Conservation (phyloP, 2,797 vertebrate genomes). For the Thunnus albacares region DNA sequence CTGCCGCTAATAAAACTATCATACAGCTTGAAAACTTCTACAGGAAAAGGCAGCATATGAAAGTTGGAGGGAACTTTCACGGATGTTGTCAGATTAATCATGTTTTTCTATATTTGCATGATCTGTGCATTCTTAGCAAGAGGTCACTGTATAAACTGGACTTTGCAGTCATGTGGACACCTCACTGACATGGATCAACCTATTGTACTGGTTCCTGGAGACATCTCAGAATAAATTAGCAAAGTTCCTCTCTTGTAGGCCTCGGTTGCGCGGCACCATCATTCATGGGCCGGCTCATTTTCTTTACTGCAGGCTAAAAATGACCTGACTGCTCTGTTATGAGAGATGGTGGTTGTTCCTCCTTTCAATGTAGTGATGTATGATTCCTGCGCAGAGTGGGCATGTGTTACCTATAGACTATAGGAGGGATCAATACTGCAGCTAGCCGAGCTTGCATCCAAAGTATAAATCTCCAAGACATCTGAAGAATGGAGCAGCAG, state of each 20-base stretch:
- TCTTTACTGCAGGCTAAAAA: slow-evolving; percentile 60
- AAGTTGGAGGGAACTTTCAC: slow-evolving; percentile 12
- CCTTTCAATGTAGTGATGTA: slow-evolving; percentile 60
- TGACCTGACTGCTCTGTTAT: slow-evolving; percentile 45
- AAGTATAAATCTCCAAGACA: slow-evolving; percentile 69
- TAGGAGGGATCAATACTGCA: slow-evolving; percentile 71
- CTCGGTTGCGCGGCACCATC: slow-evolving; percentile 25
- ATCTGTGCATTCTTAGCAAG: not conserved
- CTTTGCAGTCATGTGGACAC: slow-evolving; percentile 10
- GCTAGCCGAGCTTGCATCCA: slow-evolving; percentile 58
- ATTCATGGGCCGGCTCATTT: slow-evolving; percentile 50
- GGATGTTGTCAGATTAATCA: not conserved
- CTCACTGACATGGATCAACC: not conserved
- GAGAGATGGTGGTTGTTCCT: slow-evolving; percentile 58
- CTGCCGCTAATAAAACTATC: slow-evolving; percentile 30
- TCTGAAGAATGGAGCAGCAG: slow-evolving; percentile 59
- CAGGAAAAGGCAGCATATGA: slow-evolving; percentile 14
- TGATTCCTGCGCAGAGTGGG: slow-evolving; percentile 48
- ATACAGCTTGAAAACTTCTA: slow-evolving; percentile 1
- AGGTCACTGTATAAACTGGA: not conserved
- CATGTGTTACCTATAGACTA: slow-evolving; percentile 67
- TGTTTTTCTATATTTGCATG: not conserved
- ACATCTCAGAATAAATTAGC: slow-evolving; percentile 45
- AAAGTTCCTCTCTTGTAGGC: slow-evolving; percentile 33
- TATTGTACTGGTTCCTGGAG: slow-evolving; percentile 20